Percentiles rank a stretch among this genome's conserved stretches.
Evolutionary conservation across 1,140 invertebrate species (phyloP).

Genomic region (Ceratitis capitata): DNA sequence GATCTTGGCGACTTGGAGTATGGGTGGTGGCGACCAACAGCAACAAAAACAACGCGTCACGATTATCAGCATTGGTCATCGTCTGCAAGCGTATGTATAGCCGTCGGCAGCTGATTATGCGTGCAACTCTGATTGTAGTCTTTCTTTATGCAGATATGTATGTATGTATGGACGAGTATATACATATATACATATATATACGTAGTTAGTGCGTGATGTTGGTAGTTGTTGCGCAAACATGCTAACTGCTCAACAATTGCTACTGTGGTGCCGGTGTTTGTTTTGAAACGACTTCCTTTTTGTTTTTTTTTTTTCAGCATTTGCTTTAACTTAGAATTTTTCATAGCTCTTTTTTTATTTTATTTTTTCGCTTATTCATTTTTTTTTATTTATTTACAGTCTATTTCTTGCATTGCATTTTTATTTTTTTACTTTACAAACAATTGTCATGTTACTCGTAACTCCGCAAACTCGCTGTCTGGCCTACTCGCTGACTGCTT

Average conservation of each 20-base stretch:
- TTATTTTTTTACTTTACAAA: constrained; percentile 12
- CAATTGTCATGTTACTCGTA: constrained; percentile 27
- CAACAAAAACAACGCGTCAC: not conserved
- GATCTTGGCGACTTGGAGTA: not conserved
- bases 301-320: not conserved
- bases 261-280: not conserved
- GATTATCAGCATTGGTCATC: not conserved
- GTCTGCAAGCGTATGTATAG: constrained; percentile 25
- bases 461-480: not conserved
- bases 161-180: not conserved
- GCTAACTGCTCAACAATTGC: not conserved
- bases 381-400: not conserved
- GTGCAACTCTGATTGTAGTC: not conserved
- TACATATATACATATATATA: too few species aligned
- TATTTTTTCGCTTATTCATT: not conserved
- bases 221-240: not conserved
- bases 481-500: not conserved
- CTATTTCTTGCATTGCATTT: not conserved
- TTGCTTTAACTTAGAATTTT: not conserved
- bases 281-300: not conserved
- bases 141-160: not conserved
- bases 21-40: not conserved
- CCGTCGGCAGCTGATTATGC: constrained; percentile 23
- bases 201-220: not conserved
- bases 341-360: not conserved